Percentiles rank a stretch among this genome's conserved stretches.
Conservation (phyloP, 2,888 invertebrate genomes). For the Troides helena region DNA sequence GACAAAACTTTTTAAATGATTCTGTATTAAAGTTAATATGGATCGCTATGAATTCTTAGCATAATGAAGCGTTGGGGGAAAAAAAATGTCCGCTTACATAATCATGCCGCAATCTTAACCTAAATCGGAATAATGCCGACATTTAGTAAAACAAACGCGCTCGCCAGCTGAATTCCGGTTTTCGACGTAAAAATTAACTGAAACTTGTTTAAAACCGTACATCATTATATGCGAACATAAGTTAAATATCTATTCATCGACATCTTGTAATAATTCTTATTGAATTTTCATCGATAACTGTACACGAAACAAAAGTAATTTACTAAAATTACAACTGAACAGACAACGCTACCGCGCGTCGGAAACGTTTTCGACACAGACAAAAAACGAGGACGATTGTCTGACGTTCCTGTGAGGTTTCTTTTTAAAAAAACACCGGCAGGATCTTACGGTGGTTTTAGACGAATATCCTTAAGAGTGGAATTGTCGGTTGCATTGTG, state of each 20-base stretch:
- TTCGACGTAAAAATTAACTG: background rate
- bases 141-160: conserved; percentile 26
- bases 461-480: conserved; percentile 33
- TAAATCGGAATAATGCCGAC: conserved; percentile 28
- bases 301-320: conserved; percentile 5
- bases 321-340: conserved; percentile 8
- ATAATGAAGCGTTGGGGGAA: conserved; percentile 13
- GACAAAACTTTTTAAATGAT: background rate
- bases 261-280: too few species aligned
- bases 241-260: too few species aligned
- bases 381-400: conserved; percentile 26
- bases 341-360: conserved; percentile 19
- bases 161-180: conserved; percentile 15
- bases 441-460: conserved; percentile 24
- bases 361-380: conserved; percentile 26
- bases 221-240: background rate
- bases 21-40: background rate
- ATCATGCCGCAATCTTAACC: conserved; percentile 29
- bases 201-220: conserved; percentile 3
- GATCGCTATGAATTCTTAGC: conserved; percentile 8
- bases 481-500: conserved; percentile 47
- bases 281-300: background rate
- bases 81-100: conserved; percentile 23
- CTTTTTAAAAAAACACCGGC: conserved; percentile 15
- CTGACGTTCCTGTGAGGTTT: conserved; percentile 13